Base-by-base conservation (phyloP, 2,888 invertebrate genomes). In the Ptychoptera albimana region DNA sequence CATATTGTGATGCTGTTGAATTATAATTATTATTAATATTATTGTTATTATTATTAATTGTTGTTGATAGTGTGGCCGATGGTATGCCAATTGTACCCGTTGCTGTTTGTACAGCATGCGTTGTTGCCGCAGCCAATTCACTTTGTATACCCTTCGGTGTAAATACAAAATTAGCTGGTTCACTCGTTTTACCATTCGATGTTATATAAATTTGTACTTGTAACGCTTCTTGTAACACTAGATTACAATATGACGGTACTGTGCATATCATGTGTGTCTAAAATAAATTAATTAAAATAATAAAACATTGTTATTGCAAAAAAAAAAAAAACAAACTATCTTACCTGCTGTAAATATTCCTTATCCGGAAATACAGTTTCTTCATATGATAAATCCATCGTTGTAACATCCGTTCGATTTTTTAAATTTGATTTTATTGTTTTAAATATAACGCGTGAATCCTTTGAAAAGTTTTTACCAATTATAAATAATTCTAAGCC, bases 391-490 rank as follows among this genome's bases (percentile, higher is more conserved):
- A 71, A 60, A 57, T 71, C 65, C 48, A 62, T 48, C 0, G 57
- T 52, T 2, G 55, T 54, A 43, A 56, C 57, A 9, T 58, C 56
- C 50, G 61, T 62, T 52, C 61, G 60, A 11, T 42, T 38, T 23
- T 23, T 23, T 23, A 23, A 7, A 37, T 52, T 53, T 40, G 38
- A 44, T 30, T 57, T 57, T 31, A 53, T 64, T 53, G 73, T 67
- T 55, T 80, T 76, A 68, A 91, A 88, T 50, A 84, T 75, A 11
- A 91, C 82, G 51, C 80, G 75, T 7, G 88, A 87, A 66, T 91
- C 91, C 67, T 91, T 91, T 39, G 88, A 73, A 63, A 91, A 91
- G 66, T 91, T 91, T 67, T 91, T 91, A 32, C 91, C 91, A 48
- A 91, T 74, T 37, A 91, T 79, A 64, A 88, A 89, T 42, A 91